phyloP scores from a whole-genome alignment of 2,113 vertebrate species.

The Chloroceryle aenea region DNA sequence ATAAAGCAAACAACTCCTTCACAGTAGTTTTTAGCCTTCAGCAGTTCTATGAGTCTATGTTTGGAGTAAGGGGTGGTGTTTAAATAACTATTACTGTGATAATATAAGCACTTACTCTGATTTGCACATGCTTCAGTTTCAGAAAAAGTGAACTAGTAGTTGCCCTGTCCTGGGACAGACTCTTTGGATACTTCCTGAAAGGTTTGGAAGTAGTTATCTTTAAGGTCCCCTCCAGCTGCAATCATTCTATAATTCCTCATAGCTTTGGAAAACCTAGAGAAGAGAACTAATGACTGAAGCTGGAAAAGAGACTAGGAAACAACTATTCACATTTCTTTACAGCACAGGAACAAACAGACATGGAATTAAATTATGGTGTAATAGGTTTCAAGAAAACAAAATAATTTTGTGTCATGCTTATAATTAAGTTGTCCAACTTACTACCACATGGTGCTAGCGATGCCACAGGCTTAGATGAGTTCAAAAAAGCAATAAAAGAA shows the following conservation, averaged over 20 bases:
- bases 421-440: neutral
- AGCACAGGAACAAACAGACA: neutral
- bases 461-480: neutral
- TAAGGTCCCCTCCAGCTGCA: neutral
- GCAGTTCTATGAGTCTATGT: neutral
- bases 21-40: neutral
- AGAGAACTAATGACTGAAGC: neutral
- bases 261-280: neutral
- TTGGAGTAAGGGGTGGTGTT: neutral
- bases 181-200: neutral
- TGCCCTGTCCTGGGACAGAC: neutral
- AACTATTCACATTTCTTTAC: neutral
- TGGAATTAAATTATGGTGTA: neutral
- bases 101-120: neutral
- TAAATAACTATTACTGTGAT: neutral
- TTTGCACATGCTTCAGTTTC: neutral
- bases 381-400: neutral
- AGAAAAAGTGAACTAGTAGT: neutral
- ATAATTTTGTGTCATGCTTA: neutral
- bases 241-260: neutral
- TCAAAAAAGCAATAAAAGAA: constrained; percentile 4
- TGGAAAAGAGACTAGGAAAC: neutral
- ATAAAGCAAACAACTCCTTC: neutral
- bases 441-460: neutral
- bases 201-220: neutral